Percentiles rank a stretch among this genome's conserved stretches.
phyloP scores from a whole-genome alignment of 2,113 vertebrate genomes.

The Danionella cerebrum region DNA sequence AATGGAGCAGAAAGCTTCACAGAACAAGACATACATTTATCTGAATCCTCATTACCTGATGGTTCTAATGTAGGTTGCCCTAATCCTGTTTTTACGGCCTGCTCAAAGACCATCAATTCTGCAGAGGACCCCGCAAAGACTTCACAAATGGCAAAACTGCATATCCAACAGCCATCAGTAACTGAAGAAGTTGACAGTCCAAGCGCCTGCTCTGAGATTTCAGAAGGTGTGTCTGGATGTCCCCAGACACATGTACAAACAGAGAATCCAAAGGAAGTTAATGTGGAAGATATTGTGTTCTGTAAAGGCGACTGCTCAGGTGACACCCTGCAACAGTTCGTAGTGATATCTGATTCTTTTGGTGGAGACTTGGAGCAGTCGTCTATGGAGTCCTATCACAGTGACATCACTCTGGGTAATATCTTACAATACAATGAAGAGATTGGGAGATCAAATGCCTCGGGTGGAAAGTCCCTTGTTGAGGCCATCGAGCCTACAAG shows the following conservation, averaged over 20 bases:
- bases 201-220: neutral
- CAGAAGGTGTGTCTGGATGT: neutral
- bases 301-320: neutral
- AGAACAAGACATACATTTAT: neutral
- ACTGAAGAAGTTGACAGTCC: neutral
- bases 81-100: neutral
- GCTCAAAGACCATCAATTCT: neutral
- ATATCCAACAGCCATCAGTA: neutral
- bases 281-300: neutral
- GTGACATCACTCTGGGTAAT: neutral
- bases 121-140: neutral
- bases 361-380: neutral
- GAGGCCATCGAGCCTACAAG: neutral
- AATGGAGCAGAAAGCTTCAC: neutral
- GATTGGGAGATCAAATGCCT: neutral
- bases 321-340: neutral
- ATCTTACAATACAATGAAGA: neutral
- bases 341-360: neutral
- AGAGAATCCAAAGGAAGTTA: neutral
- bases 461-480: neutral
- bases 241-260: neutral
- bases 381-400: neutral
- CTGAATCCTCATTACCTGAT: neutral
- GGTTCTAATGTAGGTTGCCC: constrained; percentile 17
- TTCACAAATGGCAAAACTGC: neutral